A percentile compares a stretch with the other conserved stretches of the same genome.
phyloP scores from a whole-genome alignment of 2,888 invertebrate species.

The Drosophila paramelanica region DNA sequence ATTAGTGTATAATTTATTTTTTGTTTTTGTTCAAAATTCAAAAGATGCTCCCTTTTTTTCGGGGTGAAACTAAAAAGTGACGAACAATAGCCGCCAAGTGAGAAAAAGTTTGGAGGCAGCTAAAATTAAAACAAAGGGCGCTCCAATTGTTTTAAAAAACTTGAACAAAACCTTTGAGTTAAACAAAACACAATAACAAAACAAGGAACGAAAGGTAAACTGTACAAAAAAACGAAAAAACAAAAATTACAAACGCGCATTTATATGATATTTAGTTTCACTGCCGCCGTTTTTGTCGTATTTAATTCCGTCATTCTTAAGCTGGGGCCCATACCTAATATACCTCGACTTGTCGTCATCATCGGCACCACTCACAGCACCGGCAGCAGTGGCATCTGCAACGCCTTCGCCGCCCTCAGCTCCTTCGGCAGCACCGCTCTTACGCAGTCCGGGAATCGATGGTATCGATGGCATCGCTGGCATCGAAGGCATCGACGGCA shows the following conservation, averaged over 20 bases:
- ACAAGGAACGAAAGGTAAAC: not conserved
- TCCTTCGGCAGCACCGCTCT: constrained; percentile 87
- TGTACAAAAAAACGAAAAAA: constrained; percentile 18
- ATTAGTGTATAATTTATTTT: constrained; percentile 13
- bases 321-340: constrained; percentile 89
- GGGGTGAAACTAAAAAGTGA: constrained; percentile 17
- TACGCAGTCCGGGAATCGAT: constrained; percentile 90
- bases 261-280: constrained; percentile 31
- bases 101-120: constrained; percentile 12
- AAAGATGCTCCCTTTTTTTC: constrained; percentile 11
- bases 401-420: constrained; percentile 64
- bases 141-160: constrained; percentile 14
- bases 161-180: constrained; percentile 25
- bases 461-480: constrained; percentile 85
- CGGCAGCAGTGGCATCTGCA: constrained; percentile 67
- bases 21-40: constrained; percentile 16
- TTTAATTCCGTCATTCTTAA: constrained; percentile 85
- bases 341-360: constrained; percentile 96
- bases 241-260: constrained; percentile 58
- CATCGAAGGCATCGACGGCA: constrained; percentile 85
- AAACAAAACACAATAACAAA: constrained; percentile 3
- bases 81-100: constrained; percentile 38
- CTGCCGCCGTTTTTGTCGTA: constrained; percentile 56
- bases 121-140: constrained; percentile 19
- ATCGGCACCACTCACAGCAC: constrained; percentile 86